Evolutionary conservation across 2,113 vertebrate genomes (phyloP).

Genomic region (Crotalus viridis): DNA sequence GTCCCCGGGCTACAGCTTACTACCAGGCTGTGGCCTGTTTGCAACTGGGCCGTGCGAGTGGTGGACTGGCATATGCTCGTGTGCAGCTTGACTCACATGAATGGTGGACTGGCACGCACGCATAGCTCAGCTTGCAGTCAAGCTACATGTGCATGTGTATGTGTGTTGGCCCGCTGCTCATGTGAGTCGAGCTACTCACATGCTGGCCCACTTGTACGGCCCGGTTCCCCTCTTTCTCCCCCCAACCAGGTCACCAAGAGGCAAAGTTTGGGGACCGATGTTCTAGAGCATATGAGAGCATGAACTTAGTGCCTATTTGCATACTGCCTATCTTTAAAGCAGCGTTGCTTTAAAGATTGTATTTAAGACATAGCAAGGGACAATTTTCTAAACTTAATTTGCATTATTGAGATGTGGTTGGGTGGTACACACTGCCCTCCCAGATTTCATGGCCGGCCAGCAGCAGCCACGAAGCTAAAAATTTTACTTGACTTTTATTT

Average conservation of each 20-base stretch:
- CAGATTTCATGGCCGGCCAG: background rate
- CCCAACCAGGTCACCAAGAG: background rate
- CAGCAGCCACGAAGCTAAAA: background rate
- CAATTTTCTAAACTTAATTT: background rate
- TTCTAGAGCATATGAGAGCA: background rate
- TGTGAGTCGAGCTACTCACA: background rate
- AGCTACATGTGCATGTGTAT: background rate
- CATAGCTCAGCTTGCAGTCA: no score
- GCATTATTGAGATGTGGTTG: background rate
- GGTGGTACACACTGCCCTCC: background rate
- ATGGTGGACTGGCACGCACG: no score
- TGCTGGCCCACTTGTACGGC: background rate
- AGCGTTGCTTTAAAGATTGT: background rate
- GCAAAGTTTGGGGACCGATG: background rate
- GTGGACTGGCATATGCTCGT: background rate
- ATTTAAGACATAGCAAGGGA: background rate
- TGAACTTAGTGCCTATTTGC: background rate
- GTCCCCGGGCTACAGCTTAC: background rate
- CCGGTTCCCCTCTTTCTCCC: background rate
- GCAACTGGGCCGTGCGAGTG: background rate
- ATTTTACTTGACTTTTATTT: background rate
- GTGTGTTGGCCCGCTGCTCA: background rate
- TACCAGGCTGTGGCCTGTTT: background rate
- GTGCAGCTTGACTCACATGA: background rate
- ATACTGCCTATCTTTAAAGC: background rate